phyloP scores from a whole-genome alignment of 23 tunicate species.

The Ciona savignyi region DNA sequence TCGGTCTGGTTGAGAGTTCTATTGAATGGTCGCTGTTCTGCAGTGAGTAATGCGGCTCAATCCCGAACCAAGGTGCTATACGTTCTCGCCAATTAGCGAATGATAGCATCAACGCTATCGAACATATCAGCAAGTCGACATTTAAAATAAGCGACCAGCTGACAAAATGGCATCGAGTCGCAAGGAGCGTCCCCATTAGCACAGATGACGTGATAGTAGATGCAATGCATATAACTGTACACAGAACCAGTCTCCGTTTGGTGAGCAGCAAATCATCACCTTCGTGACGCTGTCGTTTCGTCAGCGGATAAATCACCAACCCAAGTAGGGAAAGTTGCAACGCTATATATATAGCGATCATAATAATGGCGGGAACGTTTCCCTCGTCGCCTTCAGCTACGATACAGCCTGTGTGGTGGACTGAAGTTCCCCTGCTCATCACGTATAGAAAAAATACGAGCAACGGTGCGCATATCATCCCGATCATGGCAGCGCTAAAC shows the following conservation, averaged over 20 bases:
- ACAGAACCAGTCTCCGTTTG: conserved; percentile 14
- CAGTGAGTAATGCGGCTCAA: too few relatives aligned
- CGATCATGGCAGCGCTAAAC: conserved; percentile 5
- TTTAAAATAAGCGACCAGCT: conserved; percentile 16
- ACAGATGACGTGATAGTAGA: conserved; percentile 7
- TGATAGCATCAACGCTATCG: conserved; percentile 11
- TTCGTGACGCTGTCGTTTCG: background rate
- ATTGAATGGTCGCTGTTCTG: too few relatives aligned
- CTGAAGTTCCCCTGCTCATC: background rate
- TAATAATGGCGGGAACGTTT: background rate
- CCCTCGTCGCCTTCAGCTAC: background rate
- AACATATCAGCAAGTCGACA: conserved; percentile 13
- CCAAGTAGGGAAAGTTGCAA: conserved; percentile 24
- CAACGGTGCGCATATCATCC: background rate
- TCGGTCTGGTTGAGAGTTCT: too few relatives aligned
- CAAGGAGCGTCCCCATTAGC: conserved; percentile 2
- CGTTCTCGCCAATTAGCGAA: conserved; percentile 34
- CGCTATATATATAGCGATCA: background rate
- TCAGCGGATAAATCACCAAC: conserved; percentile 26
- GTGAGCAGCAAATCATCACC: background rate
- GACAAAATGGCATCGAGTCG: conserved; percentile 13
- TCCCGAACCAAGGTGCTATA: conserved; percentile 22
- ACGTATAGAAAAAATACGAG: background rate
- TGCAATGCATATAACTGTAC: conserved; percentile 23
- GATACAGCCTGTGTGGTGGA: conserved; percentile 9